A percentile compares a stretch with the other conserved stretches of the same genome.
Evolutionary conservation across 2,113 vertebrate species (phyloP).

Genomic region (Megaceryle torquata): DNA sequence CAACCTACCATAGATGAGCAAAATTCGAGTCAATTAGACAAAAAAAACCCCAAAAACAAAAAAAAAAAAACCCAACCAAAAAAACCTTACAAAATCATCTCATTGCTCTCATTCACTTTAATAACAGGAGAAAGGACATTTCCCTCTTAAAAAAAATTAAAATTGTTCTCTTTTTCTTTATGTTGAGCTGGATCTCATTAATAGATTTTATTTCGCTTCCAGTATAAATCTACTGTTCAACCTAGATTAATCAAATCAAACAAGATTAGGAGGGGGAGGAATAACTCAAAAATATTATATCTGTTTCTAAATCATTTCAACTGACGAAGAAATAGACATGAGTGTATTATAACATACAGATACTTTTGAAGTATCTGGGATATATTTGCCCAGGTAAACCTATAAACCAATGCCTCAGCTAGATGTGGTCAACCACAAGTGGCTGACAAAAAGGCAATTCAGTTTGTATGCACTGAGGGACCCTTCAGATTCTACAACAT

Average conservation of each 20-base stretch:
- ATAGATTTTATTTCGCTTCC: constrained; percentile 62
- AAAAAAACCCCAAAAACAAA: not conserved
- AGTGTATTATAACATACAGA: not conserved
- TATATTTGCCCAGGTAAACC: constrained; percentile 38
- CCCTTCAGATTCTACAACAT: not conserved
- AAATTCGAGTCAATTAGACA: constrained; percentile 77
- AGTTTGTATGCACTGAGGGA: not conserved
- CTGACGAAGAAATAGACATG: not conserved
- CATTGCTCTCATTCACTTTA: constrained; percentile 65
- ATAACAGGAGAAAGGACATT: constrained; percentile 57
- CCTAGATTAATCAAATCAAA: constrained; percentile 69
- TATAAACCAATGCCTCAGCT: not conserved
- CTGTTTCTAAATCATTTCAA: not conserved
- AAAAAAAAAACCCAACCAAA: not conserved
- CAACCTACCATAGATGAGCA: constrained; percentile 73
- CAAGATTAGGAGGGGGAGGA: not conserved
- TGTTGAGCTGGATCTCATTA: constrained; percentile 72
- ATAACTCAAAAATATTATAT: constrained; percentile 27
- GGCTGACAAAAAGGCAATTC: not conserved
- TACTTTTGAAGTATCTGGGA: constrained; percentile 24
- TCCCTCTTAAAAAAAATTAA: not conserved
- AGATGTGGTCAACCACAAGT: not conserved
- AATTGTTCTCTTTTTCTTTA: not conserved
- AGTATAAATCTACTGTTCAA: constrained; percentile 68
- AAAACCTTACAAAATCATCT: constrained; percentile 42